A percentile compares a stretch with the other conserved stretches of the same genome.
Evolutionary conservation across 2,888 invertebrate genomes (phyloP).

Genomic region (Lamproptera curius): DNA sequence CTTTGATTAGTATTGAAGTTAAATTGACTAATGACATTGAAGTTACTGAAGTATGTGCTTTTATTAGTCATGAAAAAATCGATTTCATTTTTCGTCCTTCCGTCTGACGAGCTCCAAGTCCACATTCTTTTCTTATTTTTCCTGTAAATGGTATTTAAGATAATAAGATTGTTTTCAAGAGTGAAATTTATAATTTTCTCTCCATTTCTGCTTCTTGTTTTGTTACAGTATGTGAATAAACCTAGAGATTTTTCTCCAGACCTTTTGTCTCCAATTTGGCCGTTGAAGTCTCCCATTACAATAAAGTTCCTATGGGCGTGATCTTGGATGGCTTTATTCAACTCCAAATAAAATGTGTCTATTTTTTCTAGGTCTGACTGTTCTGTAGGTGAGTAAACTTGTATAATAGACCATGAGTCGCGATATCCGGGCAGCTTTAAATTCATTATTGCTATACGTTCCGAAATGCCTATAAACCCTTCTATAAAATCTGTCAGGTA

Average conservation of each 20-base stretch:
- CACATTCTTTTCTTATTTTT: constrained; percentile 23
- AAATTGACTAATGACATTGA: too few relatives aligned
- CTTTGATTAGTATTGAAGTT: constrained; percentile 32
- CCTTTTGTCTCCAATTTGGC: constrained; percentile 26
- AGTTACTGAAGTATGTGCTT: constrained; percentile 29
- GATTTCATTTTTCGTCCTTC: too few relatives aligned
- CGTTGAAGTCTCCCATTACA: constrained; percentile 22
- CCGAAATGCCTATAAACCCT: constrained; percentile 28
- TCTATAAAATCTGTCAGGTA: constrained; percentile 22
- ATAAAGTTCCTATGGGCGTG: constrained; percentile 28
- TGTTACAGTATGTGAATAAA: too few relatives aligned
- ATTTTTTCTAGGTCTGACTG: constrained; percentile 24
- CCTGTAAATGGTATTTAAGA: constrained; percentile 19
- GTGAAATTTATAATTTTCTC: constrained; percentile 21
- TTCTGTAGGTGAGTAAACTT: constrained; percentile 15
- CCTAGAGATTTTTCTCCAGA: constrained; percentile 19
- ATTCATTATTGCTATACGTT: constrained; percentile 29
- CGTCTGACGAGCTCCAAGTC: constrained; percentile 25
- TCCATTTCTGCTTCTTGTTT: too few relatives aligned
- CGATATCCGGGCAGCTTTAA: constrained; percentile 27
- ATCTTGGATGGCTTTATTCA: constrained; percentile 26
- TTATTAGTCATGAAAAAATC: too few relatives aligned
- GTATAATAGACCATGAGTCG: constrained; percentile 31
- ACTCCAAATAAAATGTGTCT: constrained; percentile 25
- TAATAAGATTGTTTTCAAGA: too few relatives aligned